phyloP scores from a whole-genome alignment of 1,140 invertebrate genomes.

The Drosophila varians region DNA sequence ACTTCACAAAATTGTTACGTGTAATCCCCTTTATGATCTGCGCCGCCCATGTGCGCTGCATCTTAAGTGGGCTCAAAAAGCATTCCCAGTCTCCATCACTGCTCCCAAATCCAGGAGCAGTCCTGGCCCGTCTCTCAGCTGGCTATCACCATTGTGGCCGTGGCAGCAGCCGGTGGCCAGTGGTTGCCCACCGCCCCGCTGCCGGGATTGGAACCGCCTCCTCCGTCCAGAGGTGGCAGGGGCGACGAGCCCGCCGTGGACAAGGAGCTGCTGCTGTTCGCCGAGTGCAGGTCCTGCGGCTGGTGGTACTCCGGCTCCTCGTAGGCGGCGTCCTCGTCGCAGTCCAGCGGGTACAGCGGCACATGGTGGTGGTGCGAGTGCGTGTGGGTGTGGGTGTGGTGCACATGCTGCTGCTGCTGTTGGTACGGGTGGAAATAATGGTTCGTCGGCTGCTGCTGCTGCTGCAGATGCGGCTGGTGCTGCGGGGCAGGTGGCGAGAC shows the following conservation, averaged over 20 bases:
- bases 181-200: conserved; percentile 14
- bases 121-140: conserved; percentile 72
- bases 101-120: conserved; percentile 75
- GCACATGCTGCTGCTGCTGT: conserved; percentile 51
- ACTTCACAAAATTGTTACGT: conserved; percentile 75
- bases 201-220: background rate
- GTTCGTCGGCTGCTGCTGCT: conserved; percentile 36
- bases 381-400: conserved; percentile 22
- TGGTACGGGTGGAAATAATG: conserved; percentile 70
- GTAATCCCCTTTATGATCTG: conserved; percentile 80
- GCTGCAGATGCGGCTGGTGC: conserved; percentile 35
- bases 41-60: conserved; percentile 62
- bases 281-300: conserved; percentile 68
- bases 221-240: conserved; percentile 17
- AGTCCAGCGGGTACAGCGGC: conserved; percentile 63
- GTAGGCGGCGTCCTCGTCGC: conserved; percentile 66
- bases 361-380: conserved; percentile 21
- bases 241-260: conserved; percentile 64
- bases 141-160: conserved; percentile 72
- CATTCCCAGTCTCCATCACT: conserved; percentile 7
- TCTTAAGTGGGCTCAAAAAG: conserved; percentile 55
- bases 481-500: conserved; percentile 31
- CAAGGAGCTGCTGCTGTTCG: conserved; percentile 60
- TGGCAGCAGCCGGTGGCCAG: conserved; percentile 68
- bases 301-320: conserved; percentile 81